Evolutionary conservation across 2,888 invertebrate genomes (phyloP).

Genomic region (Tetragnatha montana): DNA sequence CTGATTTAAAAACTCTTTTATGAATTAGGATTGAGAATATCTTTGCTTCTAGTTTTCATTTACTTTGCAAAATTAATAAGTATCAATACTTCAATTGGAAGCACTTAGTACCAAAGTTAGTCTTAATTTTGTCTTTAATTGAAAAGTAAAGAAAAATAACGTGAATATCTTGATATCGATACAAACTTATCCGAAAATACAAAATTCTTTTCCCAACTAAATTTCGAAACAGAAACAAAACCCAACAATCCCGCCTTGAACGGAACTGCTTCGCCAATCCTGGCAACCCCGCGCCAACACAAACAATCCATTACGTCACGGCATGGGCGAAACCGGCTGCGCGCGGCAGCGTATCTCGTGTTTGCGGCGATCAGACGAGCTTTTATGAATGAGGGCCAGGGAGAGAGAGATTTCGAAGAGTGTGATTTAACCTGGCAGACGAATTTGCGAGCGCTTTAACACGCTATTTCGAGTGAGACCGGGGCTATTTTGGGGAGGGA

Average conservation of each 20-base stretch:
- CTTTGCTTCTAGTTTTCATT: too few relatives aligned
- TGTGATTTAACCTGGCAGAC: conserved; percentile 48
- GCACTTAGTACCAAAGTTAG: too few relatives aligned
- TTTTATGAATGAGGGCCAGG: conserved; percentile 55
- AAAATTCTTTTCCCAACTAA: background rate
- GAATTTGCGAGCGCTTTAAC: conserved; percentile 14
- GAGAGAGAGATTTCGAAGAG: background rate
- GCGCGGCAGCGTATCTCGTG: conserved; percentile 37
- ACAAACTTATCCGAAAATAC: background rate
- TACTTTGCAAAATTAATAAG: too few relatives aligned
- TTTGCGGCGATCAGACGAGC: conserved; percentile 4
- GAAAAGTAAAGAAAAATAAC: too few relatives aligned
- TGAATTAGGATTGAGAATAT: too few relatives aligned
- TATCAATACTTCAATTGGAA: too few relatives aligned
- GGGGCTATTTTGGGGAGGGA: background rate
- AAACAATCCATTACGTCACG: conserved; percentile 53
- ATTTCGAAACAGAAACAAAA: background rate
- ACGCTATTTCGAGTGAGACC: conserved; percentile 35
- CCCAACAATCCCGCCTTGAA: background rate
- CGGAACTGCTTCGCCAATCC: background rate
- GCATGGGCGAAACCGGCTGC: background rate
- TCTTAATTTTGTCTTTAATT: too few relatives aligned
- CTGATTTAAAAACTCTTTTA: too few relatives aligned
- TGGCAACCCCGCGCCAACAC: conserved; percentile 38
- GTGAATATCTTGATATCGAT: background rate